Percentiles rank a stretch among this genome's conserved stretches.
Conservation (phyloP, 2,888 invertebrate species). For the Drosophila setosimentum region DNA sequence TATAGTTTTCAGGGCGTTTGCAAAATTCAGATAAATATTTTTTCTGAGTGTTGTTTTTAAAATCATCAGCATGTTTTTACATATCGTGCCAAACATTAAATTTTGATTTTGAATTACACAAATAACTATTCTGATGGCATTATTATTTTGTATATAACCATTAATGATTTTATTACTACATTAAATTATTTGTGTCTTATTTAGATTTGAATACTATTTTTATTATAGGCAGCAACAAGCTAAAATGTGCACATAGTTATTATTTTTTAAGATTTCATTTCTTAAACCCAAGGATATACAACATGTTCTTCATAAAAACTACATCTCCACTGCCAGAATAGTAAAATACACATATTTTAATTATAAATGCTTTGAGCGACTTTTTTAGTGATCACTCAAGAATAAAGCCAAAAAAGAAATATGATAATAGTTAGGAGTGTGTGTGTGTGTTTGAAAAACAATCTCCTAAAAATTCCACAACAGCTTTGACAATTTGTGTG, state of each 20-base stretch:
- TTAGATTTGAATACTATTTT: not conserved
- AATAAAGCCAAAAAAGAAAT: not conserved
- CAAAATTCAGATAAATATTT: not conserved
- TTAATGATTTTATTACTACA: not conserved
- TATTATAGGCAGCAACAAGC: not conserved
- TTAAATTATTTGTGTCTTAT: not conserved
- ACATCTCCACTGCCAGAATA: too few relatives aligned
- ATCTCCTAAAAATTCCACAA: not conserved
- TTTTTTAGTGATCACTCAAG: not conserved
- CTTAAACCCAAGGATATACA: not conserved
- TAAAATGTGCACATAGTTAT: not conserved
- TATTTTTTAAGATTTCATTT: not conserved
- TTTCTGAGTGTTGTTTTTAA: not conserved
- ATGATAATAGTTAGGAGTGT: not conserved
- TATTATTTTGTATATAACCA: not conserved
- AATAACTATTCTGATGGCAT: not conserved
- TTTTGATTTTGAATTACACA: slow-evolving; percentile 3
- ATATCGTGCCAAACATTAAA: slow-evolving; percentile 6
- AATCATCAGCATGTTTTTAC: not conserved
- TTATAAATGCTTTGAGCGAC: not conserved
- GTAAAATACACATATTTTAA: not conserved
- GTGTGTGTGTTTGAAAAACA: not conserved
- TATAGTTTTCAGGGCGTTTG: not conserved
- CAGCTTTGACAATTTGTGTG: not conserved
- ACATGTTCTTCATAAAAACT: too few relatives aligned